phyloP scores from a whole-genome alignment of 2,797 vertebrate species.

The Otolemur crassicaudatus region DNA sequence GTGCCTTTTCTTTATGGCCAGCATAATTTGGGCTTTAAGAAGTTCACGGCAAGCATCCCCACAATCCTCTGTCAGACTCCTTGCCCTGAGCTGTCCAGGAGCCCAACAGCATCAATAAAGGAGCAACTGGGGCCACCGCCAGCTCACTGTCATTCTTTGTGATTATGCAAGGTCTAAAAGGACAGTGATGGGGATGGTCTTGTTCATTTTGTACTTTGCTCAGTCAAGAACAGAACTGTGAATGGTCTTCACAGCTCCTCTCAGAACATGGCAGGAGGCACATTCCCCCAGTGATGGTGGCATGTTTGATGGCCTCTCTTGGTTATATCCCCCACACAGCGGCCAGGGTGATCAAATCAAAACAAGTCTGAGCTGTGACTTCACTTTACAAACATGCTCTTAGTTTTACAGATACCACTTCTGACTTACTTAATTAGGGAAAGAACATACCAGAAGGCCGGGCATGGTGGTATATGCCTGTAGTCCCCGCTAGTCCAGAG shows the following conservation, averaged over 20 bases:
- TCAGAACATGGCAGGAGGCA: background rate
- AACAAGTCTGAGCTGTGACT: background rate
- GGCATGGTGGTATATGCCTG: too few species aligned
- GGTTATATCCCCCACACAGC: background rate
- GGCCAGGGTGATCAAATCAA: background rate
- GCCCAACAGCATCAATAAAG: background rate
- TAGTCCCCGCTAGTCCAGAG: too few species aligned
- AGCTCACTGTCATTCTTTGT: background rate
- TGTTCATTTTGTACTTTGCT: conserved; percentile 18
- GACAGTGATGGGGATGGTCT: background rate
- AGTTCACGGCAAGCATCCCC: background rate
- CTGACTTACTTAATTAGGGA: background rate
- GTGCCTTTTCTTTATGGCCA: conserved; percentile 33
- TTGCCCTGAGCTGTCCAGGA: background rate
- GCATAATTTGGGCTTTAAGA: conserved; percentile 16
- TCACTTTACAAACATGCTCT: background rate
- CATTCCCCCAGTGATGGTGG: fast-evolving
- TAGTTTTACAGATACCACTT: background rate
- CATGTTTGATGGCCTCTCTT: background rate
- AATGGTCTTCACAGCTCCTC: background rate
- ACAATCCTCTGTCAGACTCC: background rate
- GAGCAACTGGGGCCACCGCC: background rate
- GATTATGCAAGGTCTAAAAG: background rate
- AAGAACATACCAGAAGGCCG: background rate
- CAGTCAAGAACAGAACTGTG: background rate